phyloP scores from a whole-genome alignment of 2,888 invertebrate species.

The Hirtodrosophila confusa region DNA sequence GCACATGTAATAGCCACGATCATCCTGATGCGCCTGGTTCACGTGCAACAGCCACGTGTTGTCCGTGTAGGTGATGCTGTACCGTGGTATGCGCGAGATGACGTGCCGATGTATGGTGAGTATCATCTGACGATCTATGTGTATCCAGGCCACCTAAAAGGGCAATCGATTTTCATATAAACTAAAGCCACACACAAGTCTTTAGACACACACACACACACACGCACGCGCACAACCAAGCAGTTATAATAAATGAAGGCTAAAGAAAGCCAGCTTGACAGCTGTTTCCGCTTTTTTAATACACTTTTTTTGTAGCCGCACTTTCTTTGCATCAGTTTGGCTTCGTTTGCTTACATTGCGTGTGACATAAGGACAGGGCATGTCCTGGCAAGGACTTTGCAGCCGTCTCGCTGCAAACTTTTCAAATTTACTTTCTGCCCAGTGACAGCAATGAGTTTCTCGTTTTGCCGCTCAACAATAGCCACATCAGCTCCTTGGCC shows the following conservation, averaged over 20 bases:
- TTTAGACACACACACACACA: slow-evolving; percentile 17
- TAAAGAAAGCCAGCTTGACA: slow-evolving; percentile 62
- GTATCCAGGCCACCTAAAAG: slow-evolving; percentile 95
- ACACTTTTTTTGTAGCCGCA: slow-evolving; percentile 63
- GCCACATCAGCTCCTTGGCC: slow-evolving; percentile 27
- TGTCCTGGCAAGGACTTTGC: slow-evolving; percentile 61
- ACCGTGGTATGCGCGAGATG: slow-evolving; percentile 94
- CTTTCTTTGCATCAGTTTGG: slow-evolving; percentile 46
- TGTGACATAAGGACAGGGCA: slow-evolving; percentile 50
- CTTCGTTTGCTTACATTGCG: slow-evolving; percentile 64
- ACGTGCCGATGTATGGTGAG: slow-evolving; percentile 96
- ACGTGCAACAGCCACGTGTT: slow-evolving; percentile 96
- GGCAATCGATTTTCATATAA: slow-evolving; percentile 18
- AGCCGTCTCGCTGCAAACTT: slow-evolving; percentile 68
- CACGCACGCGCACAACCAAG: slow-evolving; percentile 5
- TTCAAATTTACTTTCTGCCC: slow-evolving; percentile 77
- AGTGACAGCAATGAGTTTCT: slow-evolving; percentile 79
- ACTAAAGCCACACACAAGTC: slow-evolving; percentile 4
- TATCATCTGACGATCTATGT: slow-evolving; percentile 97
- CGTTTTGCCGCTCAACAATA: slow-evolving; percentile 59
- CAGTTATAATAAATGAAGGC: slow-evolving; percentile 70
- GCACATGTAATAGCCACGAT: slow-evolving; percentile 90
- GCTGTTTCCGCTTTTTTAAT: slow-evolving; percentile 80
- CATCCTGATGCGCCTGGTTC: slow-evolving; percentile 95
- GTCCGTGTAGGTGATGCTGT: slow-evolving; percentile 95